phyloP scores from a whole-genome alignment of 2,113 vertebrate species.

The Zosterops lateralis region DNA sequence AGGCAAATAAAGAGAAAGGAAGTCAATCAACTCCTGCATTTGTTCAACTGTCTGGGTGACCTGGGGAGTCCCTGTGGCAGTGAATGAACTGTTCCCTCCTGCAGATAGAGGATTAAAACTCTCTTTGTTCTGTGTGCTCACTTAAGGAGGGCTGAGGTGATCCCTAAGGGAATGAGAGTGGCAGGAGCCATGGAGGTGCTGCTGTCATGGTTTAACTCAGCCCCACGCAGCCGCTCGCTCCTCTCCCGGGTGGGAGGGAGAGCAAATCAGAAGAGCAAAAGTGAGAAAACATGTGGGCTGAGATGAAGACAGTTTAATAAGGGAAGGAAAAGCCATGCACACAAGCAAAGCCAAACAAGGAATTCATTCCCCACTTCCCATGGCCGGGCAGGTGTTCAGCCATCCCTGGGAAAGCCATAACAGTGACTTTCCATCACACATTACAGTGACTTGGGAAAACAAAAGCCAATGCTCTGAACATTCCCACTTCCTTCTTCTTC shows the following conservation, averaged over 20 bases:
- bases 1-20: slow-evolving; percentile 20
- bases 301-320: neutral
- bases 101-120: slow-evolving; percentile 43
- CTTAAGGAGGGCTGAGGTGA: slow-evolving; percentile 18
- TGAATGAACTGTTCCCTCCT: neutral
- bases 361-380: neutral
- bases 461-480: neutral
- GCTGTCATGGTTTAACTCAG: neutral
- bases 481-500: neutral
- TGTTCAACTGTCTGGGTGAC: neutral
- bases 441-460: neutral
- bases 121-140: neutral
- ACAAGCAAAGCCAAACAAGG: neutral
- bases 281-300: neutral
- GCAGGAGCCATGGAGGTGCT: slow-evolving; percentile 3
- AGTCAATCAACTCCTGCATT: neutral
- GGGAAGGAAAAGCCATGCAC: neutral
- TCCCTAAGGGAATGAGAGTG: neutral
- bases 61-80: neutral
- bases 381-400: neutral
- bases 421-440: neutral
- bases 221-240: neutral
- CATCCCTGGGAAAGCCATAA: neutral
- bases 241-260: neutral
- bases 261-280: neutral